Conservation (phyloP, 2,113 vertebrate genomes). For the Tenrec ecaudatus region DNA sequence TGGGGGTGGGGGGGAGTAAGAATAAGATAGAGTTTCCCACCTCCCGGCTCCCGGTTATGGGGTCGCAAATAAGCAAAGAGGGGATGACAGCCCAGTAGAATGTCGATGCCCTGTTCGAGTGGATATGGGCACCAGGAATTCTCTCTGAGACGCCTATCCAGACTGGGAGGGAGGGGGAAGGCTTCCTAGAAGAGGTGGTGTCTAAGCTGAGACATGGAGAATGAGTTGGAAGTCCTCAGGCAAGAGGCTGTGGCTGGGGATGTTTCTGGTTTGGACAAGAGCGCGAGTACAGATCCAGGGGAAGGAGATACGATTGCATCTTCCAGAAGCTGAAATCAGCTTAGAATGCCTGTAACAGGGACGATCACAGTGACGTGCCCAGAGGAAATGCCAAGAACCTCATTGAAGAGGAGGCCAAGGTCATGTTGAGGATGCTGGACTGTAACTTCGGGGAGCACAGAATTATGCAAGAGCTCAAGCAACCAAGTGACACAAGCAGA, state of each 20-base stretch:
- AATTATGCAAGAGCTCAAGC: too few species aligned
- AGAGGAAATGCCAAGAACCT: fast-evolving
- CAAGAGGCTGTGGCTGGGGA: too few species aligned
- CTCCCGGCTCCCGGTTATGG: not conserved
- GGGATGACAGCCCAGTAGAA: not conserved
- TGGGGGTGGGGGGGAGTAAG: too few species aligned
- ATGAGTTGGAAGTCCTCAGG: not conserved
- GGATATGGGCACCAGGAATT: not conserved
- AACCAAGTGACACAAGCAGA: too few species aligned
- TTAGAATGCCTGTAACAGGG: too few species aligned
- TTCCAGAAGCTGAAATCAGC: not conserved
- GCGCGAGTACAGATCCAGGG: not conserved
- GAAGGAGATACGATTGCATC: not conserved
- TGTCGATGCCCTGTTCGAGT: too few species aligned
- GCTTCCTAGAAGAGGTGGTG: not conserved
- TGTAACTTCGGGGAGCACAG: not conserved
- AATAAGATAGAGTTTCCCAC: not conserved
- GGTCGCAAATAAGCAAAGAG: not conserved
- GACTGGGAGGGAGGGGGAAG: too few species aligned
- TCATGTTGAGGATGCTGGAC: not conserved
- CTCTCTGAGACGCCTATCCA: not conserved
- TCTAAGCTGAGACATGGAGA: not conserved
- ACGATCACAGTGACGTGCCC: too few species aligned
- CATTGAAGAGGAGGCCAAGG: too few species aligned
- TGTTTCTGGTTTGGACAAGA: not conserved